Base-by-base conservation (phyloP, 2,113 vertebrate species). In the Grantiella picta region DNA sequence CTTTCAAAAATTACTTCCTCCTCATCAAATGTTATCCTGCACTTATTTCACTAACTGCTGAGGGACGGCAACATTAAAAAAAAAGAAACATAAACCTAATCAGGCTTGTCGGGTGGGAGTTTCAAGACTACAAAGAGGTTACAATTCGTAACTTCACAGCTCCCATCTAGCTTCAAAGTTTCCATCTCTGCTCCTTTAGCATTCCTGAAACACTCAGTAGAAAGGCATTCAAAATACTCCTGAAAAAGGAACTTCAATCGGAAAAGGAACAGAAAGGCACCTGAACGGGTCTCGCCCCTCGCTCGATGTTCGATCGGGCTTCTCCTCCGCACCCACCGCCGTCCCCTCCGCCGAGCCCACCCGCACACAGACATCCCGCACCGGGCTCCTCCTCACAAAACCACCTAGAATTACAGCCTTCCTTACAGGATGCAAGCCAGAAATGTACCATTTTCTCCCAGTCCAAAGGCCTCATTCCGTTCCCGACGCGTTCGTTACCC, bases 1-100 rank as follows among this genome's bases (percentile, higher is more conserved):
- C 63, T 85, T 94, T 80, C 65, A 52, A 38, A 95, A 93, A 40
- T 1, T 9, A 49, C 85, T 91, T 94, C 73, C n/a, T 73, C 29
- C 68, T 79, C 71, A 5, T 71, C 57, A 89, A 90, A 95, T 80
- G 59, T 75, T 70, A 93, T 33, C 92, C 94, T 11, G n/a, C 27
- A 4, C 27, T 79, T 83, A 17, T n/a, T 71, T 83, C 56, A 28
- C 59, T 53, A 40, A 64, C 49, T 63, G 92, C 69, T 52, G 44
- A 79, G 82, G 60, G 90, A 82, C n/a, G 63, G 53, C 56, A 61
- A 47, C 60, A 6, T 28, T 15, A 11, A 50, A 45, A 45, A 11
- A 50, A 45, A 11, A 8, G 2, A 82, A 27, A 20, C 45, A n/a
- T 15, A 72, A 90, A 90, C 20, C 33, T 29, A 65, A 79, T 5